phyloP scores from a whole-genome alignment of 1,140 invertebrate species.

The Helicoverpa zea region DNA sequence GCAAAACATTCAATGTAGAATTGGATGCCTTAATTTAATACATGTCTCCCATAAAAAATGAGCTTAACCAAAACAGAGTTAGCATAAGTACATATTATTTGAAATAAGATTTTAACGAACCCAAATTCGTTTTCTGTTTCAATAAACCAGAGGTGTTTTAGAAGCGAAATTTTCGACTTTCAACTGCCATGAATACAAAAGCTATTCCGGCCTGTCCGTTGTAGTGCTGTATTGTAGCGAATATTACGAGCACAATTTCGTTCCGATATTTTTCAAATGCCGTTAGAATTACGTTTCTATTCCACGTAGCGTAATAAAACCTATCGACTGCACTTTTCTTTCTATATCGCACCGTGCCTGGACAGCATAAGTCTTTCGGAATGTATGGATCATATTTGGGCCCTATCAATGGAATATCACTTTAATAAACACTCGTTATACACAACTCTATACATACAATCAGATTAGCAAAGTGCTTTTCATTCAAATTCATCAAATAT shows the following conservation, averaged over 20 bases:
- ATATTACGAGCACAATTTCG: conserved; percentile 60
- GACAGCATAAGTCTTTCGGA: conserved; percentile 54
- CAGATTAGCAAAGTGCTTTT: not conserved
- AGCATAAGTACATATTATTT: too few relatives aligned
- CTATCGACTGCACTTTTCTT: conserved; percentile 63
- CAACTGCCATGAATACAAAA: conserved; percentile 55
- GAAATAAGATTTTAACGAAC: not conserved
- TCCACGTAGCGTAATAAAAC: conserved; percentile 62
- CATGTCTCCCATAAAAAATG: too few relatives aligned
- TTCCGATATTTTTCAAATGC: conserved; percentile 65
- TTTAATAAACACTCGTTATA: not conserved
- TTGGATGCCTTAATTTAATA: not conserved
- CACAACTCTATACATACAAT: not conserved
- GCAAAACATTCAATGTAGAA: not conserved
- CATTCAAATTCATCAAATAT: conserved; percentile 18
- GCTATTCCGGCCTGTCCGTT: conserved; percentile 51
- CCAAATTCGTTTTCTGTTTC: not conserved
- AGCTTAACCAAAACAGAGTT: too few relatives aligned
- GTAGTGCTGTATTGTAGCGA: conserved; percentile 50
- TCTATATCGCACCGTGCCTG: conserved; percentile 52
- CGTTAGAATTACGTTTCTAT: conserved; percentile 61
- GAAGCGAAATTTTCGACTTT: conserved; percentile 45
- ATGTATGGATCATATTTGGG: conserved; percentile 57
- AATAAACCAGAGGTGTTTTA: not conserved
- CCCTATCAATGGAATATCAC: conserved; percentile 50